Base-by-base conservation (phyloP, 1,140 invertebrate genomes). In the Ips typographus region DNA sequence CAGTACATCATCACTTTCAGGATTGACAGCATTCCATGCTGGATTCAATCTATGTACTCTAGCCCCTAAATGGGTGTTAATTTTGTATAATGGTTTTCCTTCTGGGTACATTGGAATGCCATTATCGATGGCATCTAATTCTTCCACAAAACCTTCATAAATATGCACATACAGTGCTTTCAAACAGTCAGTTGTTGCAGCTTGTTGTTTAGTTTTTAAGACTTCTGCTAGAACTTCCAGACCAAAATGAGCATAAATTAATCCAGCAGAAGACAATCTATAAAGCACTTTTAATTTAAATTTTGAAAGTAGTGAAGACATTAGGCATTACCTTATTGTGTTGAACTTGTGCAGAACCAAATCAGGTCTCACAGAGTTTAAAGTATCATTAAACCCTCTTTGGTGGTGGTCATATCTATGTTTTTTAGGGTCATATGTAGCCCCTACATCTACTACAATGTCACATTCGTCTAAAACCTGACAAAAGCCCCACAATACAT, bases 111-210 rank as follows among this genome's bases (percentile, higher is more conserved):
- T 91, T 0, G 87, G 85, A 36, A 98, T 84, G 36, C 97, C 97
- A 85, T 99, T 99, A 80, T 99, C 98, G 67, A 98, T 93, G 3
- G 90, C 96, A 84, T 99, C 98, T 67, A 99, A 86, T 86, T 98
- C 96, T 83, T 94, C 88, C 36, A 99, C 88, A 68, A 99, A 93
- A 59, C 86, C 86, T 68, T 94, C 88, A 82, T 99, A 99, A 0
- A 99, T 84, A 79, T 91, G 90, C 65, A 89, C 84, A 78, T 88
- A 98, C n/a, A 97, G 81, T 4, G 81, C 74, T 63, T 86, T 80
- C 2, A 90, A 72, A 55, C 85, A 82, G 1, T 87, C 77, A 70
- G 81, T 75, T 1, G 77, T 81, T 5, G 87, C 67, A 37, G 76
- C 22, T 40, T 77, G 71, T 56, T 83, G 80, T 47, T 83, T 73